A percentile compares a stretch with the other conserved stretches of the same genome.
These are phyloP conservation scores for Epinephelus coioides DNA, from an alignment of 2,797 vertebrate species.

Conservation along the genomic window DNA sequence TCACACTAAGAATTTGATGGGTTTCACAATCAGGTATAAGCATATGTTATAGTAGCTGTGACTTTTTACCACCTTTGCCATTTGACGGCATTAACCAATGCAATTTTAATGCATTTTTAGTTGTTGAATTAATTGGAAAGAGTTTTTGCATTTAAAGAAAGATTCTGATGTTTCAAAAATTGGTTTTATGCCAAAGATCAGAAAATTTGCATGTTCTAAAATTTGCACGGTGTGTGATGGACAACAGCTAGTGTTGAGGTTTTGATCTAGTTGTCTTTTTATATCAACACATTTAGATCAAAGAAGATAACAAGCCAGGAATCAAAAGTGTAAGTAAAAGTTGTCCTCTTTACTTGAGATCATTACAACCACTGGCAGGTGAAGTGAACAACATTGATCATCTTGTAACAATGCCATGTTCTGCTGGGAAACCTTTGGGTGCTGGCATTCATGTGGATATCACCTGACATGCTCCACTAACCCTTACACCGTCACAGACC, in stretches of 20 bases:
- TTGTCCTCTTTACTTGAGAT: not conserved
- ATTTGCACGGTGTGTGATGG: slow-evolving; percentile 57
- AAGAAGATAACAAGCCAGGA: slow-evolving; percentile 93
- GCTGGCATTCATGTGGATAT: too few relatives aligned
- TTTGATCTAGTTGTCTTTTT: slow-evolving; percentile 70
- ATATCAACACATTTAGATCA: slow-evolving; percentile 89
- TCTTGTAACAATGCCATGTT: too few relatives aligned
- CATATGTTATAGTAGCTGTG: not conserved
- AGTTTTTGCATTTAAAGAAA: slow-evolving; percentile 7
- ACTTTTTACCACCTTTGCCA: not conserved
- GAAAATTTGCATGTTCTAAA: slow-evolving; percentile 61
- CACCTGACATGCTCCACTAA: too few relatives aligned
- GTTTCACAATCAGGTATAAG: not conserved
- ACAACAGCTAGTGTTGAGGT: slow-evolving; percentile 20
- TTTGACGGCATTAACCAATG: slow-evolving; percentile 1
- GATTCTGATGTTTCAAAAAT: not conserved
- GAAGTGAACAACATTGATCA: too few relatives aligned
- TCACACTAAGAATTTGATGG: slow-evolving; percentile 9
- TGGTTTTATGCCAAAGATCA: not conserved
- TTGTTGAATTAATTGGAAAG: not conserved
- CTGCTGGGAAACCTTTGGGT: too few relatives aligned
- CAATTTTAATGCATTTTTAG: not conserved
- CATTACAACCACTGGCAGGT: too few relatives aligned
- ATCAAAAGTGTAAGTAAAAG: slow-evolving; percentile 90
- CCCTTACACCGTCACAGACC: too few relatives aligned